Percentiles rank a stretch among this genome's conserved stretches.
Evolutionary conservation across 2,797 vertebrate species (phyloP).

Genomic region (Morus bassanus): DNA sequence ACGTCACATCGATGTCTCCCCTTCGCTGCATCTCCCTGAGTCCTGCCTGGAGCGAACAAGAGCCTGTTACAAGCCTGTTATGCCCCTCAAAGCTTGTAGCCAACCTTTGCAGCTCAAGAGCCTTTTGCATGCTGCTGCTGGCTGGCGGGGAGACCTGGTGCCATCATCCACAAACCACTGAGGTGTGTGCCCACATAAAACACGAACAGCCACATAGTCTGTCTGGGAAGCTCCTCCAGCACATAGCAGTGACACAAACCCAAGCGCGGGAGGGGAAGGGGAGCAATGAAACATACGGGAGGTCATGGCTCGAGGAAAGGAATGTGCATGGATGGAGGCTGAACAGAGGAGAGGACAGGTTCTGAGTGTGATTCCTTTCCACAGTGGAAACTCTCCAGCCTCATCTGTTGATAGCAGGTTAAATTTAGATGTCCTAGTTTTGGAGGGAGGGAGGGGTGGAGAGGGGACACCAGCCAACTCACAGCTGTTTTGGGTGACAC

Average conservation of each 20-base stretch:
- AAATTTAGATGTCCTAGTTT: constrained; percentile 66
- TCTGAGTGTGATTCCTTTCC: constrained; percentile 21
- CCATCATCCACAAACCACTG: fast-evolving
- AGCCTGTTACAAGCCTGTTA: background rate
- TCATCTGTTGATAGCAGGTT: constrained; percentile 56
- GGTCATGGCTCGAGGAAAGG: background rate
- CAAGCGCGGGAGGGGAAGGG: fast-evolving
- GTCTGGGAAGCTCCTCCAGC: background rate
- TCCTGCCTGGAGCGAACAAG: background rate
- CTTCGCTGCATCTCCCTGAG: background rate
- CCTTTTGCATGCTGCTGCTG: background rate
- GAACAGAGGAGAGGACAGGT: background rate
- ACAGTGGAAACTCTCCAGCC: constrained; percentile 38
- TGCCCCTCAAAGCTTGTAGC: background rate
- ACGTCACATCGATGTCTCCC: background rate
- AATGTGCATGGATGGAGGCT: background rate
- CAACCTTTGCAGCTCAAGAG: background rate
- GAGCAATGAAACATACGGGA: fast-evolving
- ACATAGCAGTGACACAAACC: fast-evolving
- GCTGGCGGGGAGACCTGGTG: background rate
- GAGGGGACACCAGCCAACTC: constrained; percentile 2
- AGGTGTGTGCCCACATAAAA: fast-evolving
- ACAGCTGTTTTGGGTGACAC: constrained; percentile 33
- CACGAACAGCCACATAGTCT: fast-evolving
- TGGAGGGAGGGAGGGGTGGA: background rate